These are phyloP conservation scores for Anagyrus pseudococci DNA, from an alignment of 2,888 invertebrate species.

Conservation along the genomic window DNA sequence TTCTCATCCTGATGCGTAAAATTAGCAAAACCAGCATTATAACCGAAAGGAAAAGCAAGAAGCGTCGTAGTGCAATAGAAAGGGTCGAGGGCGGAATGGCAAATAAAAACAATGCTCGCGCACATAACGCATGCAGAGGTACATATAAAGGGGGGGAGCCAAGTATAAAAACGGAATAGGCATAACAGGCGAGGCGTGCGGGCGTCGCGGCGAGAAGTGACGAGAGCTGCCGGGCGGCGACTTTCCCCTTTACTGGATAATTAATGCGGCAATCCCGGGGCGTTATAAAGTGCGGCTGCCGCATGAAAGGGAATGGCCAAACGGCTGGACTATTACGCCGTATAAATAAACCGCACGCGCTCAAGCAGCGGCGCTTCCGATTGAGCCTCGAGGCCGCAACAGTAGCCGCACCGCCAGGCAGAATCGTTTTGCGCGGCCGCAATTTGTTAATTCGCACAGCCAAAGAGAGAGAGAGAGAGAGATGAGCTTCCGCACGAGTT, in stretches of 20 bases:
- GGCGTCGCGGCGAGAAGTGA: not conserved
- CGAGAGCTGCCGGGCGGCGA: conserved; percentile 34
- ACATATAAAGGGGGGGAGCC: not conserved
- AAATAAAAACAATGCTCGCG: too few relatives aligned
- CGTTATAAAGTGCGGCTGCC: conserved; percentile 59
- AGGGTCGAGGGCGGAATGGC: too few relatives aligned
- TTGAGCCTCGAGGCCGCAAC: conserved; percentile 17
- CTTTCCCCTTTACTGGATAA: conserved; percentile 60
- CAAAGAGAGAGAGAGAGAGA: not conserved
- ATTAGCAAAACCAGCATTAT: too few relatives aligned
- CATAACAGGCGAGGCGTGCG: too few relatives aligned
- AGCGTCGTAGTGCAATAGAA: too few relatives aligned
- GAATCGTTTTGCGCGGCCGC: not conserved
- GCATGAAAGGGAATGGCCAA: conserved; percentile 59
- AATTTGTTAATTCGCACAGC: not conserved
- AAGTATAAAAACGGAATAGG: not conserved
- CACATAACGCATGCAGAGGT: not conserved
- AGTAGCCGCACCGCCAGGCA: not conserved
- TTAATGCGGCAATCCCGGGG: conserved; percentile 61
- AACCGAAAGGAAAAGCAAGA: too few relatives aligned
- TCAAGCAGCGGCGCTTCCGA: conserved; percentile 1
- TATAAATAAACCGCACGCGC: conserved; percentile 48
- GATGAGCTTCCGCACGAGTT: not conserved
- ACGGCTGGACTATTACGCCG: conserved; percentile 54
- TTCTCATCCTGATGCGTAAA: too few relatives aligned